Conservation (phyloP, 2,888 invertebrate genomes). For the Campoplex capitator region DNA sequence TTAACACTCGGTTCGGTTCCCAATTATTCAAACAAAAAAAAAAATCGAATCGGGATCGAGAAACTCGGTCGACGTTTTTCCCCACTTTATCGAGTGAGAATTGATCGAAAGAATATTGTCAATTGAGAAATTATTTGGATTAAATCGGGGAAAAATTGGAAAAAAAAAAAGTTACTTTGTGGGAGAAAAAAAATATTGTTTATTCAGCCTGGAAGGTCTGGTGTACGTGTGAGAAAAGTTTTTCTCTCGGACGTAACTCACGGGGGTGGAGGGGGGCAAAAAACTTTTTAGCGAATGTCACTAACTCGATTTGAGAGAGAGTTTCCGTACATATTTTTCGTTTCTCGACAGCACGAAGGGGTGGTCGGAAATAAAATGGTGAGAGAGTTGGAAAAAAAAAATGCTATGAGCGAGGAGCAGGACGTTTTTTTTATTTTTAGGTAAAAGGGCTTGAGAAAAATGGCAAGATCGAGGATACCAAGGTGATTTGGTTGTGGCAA, state of each 20-base stretch:
- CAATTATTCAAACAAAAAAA: not conserved
- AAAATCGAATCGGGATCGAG: too few species aligned
- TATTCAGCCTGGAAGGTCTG: constrained; percentile 2
- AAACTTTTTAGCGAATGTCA: constrained; percentile 25
- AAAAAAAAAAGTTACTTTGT: not conserved
- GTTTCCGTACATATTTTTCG: not conserved
- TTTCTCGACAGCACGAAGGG: not conserved
- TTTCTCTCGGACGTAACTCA: constrained; percentile 27
- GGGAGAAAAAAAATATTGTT: not conserved
- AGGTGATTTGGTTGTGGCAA: constrained; percentile 9
- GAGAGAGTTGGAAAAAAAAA: not conserved
- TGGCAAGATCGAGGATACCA: not conserved
- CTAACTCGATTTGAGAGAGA: constrained; percentile 30
- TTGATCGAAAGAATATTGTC: not conserved
- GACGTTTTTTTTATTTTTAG: not conserved
- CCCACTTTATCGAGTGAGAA: not conserved
- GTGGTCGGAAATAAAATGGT: constrained; percentile 11
- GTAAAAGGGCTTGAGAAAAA: not conserved
- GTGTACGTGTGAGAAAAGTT: constrained; percentile 8
- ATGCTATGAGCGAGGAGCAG: not conserved
- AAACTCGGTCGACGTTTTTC: too few species aligned
- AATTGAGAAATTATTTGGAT: not conserved
- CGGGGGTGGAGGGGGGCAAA: not conserved
- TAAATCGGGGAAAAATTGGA: not conserved
- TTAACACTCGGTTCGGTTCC: not conserved